These are phyloP conservation scores for Eulemur macaco DNA, from an alignment of 2,113 vertebrate species.

Conservation along the genomic window DNA sequence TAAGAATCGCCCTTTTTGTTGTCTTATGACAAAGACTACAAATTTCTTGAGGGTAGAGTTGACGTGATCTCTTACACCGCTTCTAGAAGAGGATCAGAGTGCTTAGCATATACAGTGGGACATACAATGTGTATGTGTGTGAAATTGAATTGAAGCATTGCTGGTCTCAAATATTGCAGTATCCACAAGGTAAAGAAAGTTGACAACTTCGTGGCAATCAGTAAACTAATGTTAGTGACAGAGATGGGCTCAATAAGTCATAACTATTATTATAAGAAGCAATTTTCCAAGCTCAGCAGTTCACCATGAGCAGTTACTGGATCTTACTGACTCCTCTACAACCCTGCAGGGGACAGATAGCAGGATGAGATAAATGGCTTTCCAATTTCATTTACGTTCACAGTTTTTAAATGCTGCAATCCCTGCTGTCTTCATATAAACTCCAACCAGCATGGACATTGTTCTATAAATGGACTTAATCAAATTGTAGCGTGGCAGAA, in stretches of 20 bases:
- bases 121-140: background rate
- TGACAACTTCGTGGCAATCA: background rate
- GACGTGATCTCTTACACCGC: background rate
- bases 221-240: background rate
- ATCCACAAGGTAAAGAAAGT: background rate
- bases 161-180: background rate
- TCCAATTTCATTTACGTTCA: conserved; percentile 1
- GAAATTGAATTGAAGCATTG: background rate
- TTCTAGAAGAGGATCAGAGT: background rate
- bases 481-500: background rate
- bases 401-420: background rate
- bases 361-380: background rate
- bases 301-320: background rate
- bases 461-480: background rate
- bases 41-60: background rate
- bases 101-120: background rate
- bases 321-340: background rate
- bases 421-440: background rate
- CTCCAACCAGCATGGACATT: background rate
- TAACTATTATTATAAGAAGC: background rate
- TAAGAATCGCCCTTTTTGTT: background rate
- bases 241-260: background rate
- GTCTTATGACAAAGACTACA: background rate
- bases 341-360: background rate
- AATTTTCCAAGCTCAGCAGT: conserved; percentile 35